A percentile compares a stretch with the other conserved stretches of the same genome.
These are phyloP conservation scores for Loriculus beryllinus DNA, from an alignment of 2,797 vertebrate genomes.

Conservation along the genomic window DNA sequence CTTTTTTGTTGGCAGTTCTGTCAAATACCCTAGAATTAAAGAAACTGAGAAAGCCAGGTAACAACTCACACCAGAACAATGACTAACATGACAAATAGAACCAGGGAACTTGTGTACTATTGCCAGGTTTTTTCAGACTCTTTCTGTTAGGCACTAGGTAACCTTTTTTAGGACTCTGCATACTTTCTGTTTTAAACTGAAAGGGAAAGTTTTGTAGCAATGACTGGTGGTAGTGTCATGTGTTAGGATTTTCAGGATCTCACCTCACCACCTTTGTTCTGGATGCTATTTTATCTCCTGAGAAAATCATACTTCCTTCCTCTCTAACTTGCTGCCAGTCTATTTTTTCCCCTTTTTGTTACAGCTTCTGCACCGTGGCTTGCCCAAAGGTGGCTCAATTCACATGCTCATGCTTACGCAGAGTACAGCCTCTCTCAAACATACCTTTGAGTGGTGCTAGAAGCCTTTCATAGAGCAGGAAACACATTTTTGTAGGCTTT, in stretches of 20 bases:
- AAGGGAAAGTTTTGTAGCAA: neutral
- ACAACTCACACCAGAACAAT: neutral
- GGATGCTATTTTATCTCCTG: slow-evolving; percentile 20
- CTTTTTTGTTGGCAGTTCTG: neutral
- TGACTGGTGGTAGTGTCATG: neutral
- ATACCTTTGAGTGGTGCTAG: neutral
- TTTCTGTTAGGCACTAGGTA: neutral
- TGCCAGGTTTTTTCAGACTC: neutral
- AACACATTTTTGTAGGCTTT: neutral
- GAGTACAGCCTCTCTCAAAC: neutral
- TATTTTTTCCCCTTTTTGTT: neutral
- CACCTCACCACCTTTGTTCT: slow-evolving; percentile 37
- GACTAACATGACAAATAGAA: neutral
- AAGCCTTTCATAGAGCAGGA: neutral
- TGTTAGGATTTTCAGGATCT: slow-evolving; percentile 23
- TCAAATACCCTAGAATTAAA: slow-evolving; percentile 16
- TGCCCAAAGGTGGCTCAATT: neutral
- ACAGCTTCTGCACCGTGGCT: neutral
- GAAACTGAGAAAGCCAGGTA: neutral
- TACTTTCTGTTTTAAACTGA: neutral
- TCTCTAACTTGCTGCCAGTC: neutral
- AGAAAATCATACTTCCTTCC: slow-evolving; percentile 44
- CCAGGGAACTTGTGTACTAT: neutral
- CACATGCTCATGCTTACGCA: neutral
- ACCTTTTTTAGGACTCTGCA: neutral